phyloP scores from a whole-genome alignment of 2,888 invertebrate genomes.

The Helobdella robusta region DNA sequence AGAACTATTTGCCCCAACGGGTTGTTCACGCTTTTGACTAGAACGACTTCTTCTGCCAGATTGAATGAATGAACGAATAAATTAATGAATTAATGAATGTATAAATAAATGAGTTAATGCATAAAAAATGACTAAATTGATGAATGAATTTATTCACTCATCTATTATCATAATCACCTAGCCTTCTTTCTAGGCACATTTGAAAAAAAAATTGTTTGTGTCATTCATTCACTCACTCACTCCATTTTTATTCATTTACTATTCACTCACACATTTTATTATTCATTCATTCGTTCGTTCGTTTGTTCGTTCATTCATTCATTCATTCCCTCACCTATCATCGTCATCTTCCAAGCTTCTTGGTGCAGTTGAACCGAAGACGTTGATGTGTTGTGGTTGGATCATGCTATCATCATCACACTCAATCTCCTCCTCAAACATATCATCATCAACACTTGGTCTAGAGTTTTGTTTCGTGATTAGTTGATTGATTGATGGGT shows the following conservation, averaged over 20 bases:
- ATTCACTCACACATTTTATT: background rate
- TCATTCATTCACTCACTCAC: background rate
- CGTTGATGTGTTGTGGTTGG: constrained; percentile 1
- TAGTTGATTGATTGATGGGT: no score
- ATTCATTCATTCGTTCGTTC: background rate
- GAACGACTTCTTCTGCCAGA: background rate
- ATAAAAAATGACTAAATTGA: background rate
- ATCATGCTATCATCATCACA: constrained; percentile 22
- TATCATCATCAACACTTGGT: constrained; percentile 16
- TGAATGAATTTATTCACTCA: no score
- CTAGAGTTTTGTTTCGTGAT: no score
- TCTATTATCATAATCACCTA: no score
- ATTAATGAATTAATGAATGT: background rate
- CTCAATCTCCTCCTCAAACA: constrained; percentile 26
- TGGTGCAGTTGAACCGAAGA: background rate
- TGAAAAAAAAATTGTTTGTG: no score
- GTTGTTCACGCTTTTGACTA: constrained; percentile 36
- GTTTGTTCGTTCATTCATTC: background rate
- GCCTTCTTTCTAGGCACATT: no score
- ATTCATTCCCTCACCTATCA: background rate
- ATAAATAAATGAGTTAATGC: background rate
- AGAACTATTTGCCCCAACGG: constrained; percentile 39
- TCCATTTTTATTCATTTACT: background rate
- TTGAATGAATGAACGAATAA: background rate
- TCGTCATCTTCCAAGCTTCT: constrained; percentile 14